Conservation (phyloP, 2,113 vertebrate genomes). For the human (Homo sapiens) region DNA sequence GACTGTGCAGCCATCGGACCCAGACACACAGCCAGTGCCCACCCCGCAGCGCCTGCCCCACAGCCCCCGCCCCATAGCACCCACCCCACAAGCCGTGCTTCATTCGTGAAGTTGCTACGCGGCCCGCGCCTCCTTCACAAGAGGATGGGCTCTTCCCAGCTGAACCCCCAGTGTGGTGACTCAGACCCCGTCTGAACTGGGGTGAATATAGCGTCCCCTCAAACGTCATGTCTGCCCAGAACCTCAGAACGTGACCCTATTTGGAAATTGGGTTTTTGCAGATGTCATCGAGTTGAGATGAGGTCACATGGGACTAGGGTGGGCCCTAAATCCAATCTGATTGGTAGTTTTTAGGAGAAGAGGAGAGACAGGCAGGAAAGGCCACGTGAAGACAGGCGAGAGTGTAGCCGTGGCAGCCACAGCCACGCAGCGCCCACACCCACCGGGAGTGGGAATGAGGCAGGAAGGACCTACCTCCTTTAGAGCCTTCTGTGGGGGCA, state of each 20-base stretch:
- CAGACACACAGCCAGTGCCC: rapidly evolving
- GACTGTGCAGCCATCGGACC: rapidly evolving
- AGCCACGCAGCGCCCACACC: rapidly evolving
- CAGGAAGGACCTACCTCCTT: neutral
- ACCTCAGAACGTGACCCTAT: neutral
- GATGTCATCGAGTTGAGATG: neutral
- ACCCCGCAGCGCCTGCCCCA: too few species aligned
- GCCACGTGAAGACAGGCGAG: neutral
- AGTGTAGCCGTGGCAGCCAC: rapidly evolving
- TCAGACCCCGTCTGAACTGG: neutral
- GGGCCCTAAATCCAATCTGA: rapidly evolving
- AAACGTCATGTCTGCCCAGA: rapidly evolving
- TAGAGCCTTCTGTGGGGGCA: too few species aligned
- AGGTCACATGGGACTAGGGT: rapidly evolving
- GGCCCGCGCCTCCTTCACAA: neutral
- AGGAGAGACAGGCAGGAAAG: too few species aligned
- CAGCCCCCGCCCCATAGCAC: too few species aligned
- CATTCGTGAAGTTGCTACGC: too few species aligned
- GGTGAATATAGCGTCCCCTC: neutral
- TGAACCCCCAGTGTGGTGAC: rapidly evolving
- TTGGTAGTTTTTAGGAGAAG: too few species aligned
- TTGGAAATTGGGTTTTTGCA: neutral
- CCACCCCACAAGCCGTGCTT: rapidly evolving
- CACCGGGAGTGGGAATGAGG: neutral
- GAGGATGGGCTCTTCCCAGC: neutral